These are phyloP conservation scores for Xanthia icteritia DNA, from an alignment of 2,888 invertebrate genomes.

Conservation along the genomic window DNA sequence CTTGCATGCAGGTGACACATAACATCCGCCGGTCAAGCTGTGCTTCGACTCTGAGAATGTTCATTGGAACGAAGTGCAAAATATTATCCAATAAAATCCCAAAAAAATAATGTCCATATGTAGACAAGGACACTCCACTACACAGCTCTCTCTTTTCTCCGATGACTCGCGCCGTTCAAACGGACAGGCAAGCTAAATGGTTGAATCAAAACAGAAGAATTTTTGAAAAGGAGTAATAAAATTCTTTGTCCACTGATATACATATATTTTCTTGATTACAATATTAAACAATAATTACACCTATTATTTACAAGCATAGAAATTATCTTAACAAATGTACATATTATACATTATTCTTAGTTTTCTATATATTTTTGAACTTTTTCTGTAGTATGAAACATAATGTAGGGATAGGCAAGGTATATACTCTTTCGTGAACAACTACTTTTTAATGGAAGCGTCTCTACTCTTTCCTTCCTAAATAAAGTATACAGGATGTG, in stretches of 20 bases:
- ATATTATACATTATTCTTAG: slow-evolving; percentile 39
- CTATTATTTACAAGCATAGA: slow-evolving; percentile 60
- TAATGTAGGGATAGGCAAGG: not conserved
- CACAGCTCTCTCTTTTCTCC: not conserved
- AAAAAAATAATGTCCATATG: not conserved
- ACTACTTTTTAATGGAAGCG: not conserved
- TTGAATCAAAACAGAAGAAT: not conserved
- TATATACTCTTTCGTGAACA: not conserved
- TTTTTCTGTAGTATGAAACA: not conserved
- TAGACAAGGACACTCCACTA: not conserved
- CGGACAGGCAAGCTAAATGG: too few species aligned
- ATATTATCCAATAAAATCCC: not conserved
- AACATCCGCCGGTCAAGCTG: not conserved
- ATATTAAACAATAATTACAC: slow-evolving; percentile 26
- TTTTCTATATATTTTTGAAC: slow-evolving; percentile 35
- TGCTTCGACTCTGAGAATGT: not conserved
- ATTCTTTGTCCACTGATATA: slow-evolving; percentile 45
- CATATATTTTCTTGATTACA: slow-evolving; percentile 52
- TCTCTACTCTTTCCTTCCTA: not conserved
- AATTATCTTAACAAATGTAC: slow-evolving; percentile 47
- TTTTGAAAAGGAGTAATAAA: slow-evolving; percentile 3
- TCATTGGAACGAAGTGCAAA: not conserved
- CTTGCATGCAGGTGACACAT: not conserved
- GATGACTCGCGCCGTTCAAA: not conserved
- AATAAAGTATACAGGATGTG: not conserved